Percentiles rank a stretch among this genome's conserved stretches.
Conservation (phyloP, 2,797 vertebrate genomes). For the Orientallactaga sibirica region DNA sequence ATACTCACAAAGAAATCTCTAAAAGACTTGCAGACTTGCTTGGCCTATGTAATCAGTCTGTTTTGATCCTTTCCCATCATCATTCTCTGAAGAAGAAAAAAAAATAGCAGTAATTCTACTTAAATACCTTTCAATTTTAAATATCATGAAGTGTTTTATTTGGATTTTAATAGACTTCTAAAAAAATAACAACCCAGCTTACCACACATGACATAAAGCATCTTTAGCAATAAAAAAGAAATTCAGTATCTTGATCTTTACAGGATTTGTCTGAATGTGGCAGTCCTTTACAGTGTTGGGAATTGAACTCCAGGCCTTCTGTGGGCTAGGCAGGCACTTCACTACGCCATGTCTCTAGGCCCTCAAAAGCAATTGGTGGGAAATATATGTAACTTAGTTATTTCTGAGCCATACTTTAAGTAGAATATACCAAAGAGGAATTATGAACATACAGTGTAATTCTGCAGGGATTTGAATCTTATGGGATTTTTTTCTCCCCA, state of each 20-base stretch:
- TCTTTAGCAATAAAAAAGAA: constrained; percentile 10
- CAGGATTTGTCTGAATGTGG: constrained; percentile 52
- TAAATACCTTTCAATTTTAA: constrained; percentile 34
- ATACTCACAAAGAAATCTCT: constrained; percentile 25
- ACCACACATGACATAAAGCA: background rate
- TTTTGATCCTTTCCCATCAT: constrained; percentile 53
- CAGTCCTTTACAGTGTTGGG: background rate
- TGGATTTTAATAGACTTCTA: constrained; percentile 64
- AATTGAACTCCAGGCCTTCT: background rate
- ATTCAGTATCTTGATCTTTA: constrained; percentile 60
- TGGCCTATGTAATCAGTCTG: constrained; percentile 50
- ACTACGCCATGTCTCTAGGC: background rate
- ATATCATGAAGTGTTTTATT: constrained; percentile 37
- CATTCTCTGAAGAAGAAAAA: constrained; percentile 32
- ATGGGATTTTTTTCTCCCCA: background rate
- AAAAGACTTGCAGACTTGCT: constrained; percentile 45
- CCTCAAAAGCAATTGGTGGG: constrained; percentile 60
- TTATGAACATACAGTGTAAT: constrained; percentile 57
- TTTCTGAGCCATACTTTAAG: constrained; percentile 15
- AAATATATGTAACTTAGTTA: constrained; percentile 1
- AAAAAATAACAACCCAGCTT: background rate
- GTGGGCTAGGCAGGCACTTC: background rate
- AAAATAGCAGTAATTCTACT: constrained; percentile 41
- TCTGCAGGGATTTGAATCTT: constrained; percentile 41
- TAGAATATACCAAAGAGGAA: constrained; percentile 33